phyloP scores from a whole-genome alignment of 2,113 vertebrate genomes.

The Cololabis saira region DNA sequence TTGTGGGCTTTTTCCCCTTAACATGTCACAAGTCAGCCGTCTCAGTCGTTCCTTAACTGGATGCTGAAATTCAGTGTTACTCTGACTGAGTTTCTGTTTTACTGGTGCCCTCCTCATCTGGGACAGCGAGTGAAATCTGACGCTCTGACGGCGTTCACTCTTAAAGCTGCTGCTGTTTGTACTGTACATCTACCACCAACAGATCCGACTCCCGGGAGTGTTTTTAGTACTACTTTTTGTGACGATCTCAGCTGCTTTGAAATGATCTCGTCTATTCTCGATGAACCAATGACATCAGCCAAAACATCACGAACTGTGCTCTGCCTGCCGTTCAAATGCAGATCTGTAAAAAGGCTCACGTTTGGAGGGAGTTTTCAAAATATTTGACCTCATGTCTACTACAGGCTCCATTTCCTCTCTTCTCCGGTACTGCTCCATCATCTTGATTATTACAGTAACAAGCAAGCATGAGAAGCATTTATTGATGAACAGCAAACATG shows the following conservation, averaged over 20 bases:
- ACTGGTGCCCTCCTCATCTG: slow-evolving; percentile 16
- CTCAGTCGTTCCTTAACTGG: slow-evolving; percentile 24
- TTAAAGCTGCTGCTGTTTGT: slow-evolving; percentile 94
- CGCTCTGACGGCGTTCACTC: slow-evolving; percentile 80
- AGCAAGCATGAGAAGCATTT: slow-evolving; percentile 98
- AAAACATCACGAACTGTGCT: slow-evolving; percentile 23
- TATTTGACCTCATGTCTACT: slow-evolving; percentile 46
- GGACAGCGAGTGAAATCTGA: slow-evolving; percentile 23
- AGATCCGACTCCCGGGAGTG: slow-evolving; percentile 43
- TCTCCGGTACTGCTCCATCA: slow-evolving; percentile 87
- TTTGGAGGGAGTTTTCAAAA: slow-evolving; percentile 57
- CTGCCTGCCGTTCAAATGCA: slow-evolving; percentile 19
- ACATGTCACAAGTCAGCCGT: slow-evolving; percentile 37
- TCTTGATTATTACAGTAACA: slow-evolving; percentile 83
- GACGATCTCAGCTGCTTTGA: slow-evolving; percentile 54
- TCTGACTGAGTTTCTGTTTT: slow-evolving; percentile 32
- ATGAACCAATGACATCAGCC: slow-evolving; percentile 36
- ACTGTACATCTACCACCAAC: slow-evolving; percentile 87
- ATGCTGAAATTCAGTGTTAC: slow-evolving; percentile 23
- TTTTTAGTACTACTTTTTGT: slow-evolving; percentile 26
- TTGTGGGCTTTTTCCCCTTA: slow-evolving; percentile 82
- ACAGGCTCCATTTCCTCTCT: slow-evolving; percentile 40
- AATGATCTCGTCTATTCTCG: slow-evolving; percentile 17
- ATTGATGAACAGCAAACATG: slow-evolving; percentile 87
- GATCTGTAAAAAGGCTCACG: slow-evolving; percentile 30